Base-by-base conservation (phyloP, 2,113 vertebrate genomes). In the Megaceryle maxima region DNA sequence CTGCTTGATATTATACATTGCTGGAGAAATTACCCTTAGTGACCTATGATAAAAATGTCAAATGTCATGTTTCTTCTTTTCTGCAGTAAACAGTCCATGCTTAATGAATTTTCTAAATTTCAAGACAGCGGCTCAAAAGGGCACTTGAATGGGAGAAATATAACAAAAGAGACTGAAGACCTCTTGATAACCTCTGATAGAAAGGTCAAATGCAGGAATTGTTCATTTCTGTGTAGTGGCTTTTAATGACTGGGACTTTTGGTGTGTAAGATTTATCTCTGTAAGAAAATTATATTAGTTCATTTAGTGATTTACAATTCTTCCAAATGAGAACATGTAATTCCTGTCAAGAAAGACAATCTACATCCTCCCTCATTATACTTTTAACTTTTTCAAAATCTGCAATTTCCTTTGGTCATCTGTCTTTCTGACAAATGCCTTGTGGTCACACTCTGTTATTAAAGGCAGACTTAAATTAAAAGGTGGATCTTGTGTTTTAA, bases 11-110 rank as follows among this genome's bases (percentile, higher is more conserved):
- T 15, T 83, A 50, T 44, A 86, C 43, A 16, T 31, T 73, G 24
- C 25, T 76, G n/a, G 15, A 80, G 48, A 73, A 87, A 69, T 75
- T 37, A 83, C 86, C 92, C 96, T 95, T 90, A 82, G 39, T 25
- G 24, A 95, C 87, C 90, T 92, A 82, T 43, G 48, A 82, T 56
- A 87, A 76, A 97, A 97, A 94, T 79, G 39, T 92, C 83, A 86
- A 89, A 78, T 74, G 31, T n/a, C 60, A 21, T 33, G 29, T 82
- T 83, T 83, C 59, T 69, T 64, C 41, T 83, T 31, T 83, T 80
- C 48, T 91, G 18, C 25, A 83, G 46, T 62, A 59, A 95, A 77
- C 35, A 91, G 35, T 67, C 53, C 46, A 59, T 53, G 39, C 18
- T 56, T 83, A 93, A 96, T 85, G 43, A 91, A 77, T 55, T 67